Conservation (phyloP, 2,113 vertebrate species). For the Pygoscelis adeliae region DNA sequence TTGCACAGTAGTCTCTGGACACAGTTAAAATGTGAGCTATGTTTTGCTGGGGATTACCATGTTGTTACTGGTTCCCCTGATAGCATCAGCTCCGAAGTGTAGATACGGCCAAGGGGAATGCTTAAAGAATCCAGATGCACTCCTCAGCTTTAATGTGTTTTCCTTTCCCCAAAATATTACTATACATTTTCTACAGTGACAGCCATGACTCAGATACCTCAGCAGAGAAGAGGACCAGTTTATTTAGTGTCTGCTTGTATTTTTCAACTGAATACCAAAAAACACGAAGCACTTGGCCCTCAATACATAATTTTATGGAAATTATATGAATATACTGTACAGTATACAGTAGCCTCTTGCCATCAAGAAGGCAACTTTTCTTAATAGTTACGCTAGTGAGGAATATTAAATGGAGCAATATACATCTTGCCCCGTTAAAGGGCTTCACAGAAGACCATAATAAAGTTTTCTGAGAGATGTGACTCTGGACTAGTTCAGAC, state of each 20-base stretch:
- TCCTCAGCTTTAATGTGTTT: background rate
- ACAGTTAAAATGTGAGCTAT: background rate
- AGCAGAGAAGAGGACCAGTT: background rate
- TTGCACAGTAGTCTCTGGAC: background rate
- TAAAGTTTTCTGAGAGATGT: background rate
- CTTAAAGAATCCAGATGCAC: background rate
- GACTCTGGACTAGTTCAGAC: background rate
- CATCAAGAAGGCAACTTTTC: background rate
- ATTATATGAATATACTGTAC: background rate
- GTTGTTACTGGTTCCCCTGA: background rate
- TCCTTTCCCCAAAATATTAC: background rate
- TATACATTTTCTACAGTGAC: background rate
- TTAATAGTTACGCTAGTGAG: background rate
- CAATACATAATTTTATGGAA: background rate
- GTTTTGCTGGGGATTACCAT: constrained; percentile 22
- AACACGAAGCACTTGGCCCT: background rate
- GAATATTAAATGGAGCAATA: background rate
- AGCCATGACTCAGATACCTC: background rate
- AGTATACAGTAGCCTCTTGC: background rate
- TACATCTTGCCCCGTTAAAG: background rate
- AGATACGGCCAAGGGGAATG: background rate
- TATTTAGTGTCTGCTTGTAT: background rate
- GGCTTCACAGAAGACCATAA: background rate
- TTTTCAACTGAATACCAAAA: background rate
- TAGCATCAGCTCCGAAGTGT: background rate